Conservation (phyloP, 2,888 invertebrate species). For the Napeogenes sylphis region DNA sequence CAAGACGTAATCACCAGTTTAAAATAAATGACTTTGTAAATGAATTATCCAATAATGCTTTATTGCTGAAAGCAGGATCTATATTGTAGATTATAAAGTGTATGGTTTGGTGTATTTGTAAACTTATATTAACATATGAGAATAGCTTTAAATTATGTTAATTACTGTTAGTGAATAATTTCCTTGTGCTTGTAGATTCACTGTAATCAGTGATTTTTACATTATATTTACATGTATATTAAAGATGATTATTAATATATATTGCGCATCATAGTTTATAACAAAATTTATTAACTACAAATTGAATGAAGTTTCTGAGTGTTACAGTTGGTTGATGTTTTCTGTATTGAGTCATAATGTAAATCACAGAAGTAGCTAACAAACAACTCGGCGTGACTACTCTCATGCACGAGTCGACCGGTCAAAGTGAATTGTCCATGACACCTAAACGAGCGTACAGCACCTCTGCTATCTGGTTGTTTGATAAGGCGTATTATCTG, state of each 20-base stretch:
- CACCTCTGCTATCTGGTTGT: conserved; percentile 75
- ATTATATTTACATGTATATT: neutral
- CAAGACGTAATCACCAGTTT: neutral
- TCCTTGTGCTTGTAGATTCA: neutral
- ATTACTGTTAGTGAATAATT: neutral
- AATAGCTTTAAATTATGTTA: conserved; percentile 2
- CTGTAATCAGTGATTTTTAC: neutral
- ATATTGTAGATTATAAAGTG: conserved; percentile 21
- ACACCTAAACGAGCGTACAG: conserved; percentile 72
- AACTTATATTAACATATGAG: neutral
- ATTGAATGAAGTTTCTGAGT: conserved; percentile 14
- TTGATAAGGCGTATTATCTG: conserved; percentile 71
- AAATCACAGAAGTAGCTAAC: conserved; percentile 49
- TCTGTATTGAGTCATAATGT: conserved; percentile 54
- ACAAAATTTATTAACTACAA: conserved; percentile 3
- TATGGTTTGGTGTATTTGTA: neutral
- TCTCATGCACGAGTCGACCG: conserved; percentile 53
- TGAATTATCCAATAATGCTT: neutral
- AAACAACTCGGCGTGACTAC: conserved; percentile 56
- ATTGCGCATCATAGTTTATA: conserved; percentile 9
- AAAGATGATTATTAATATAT: conserved; percentile 5
- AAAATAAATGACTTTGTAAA: neutral
- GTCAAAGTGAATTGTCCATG: conserved; percentile 61
- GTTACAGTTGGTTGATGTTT: conserved; percentile 34
- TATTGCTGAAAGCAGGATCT: conserved; percentile 4